Evolutionary conservation across 2,113 vertebrate genomes (phyloP).

Genomic region (Mormyrus iriodes): DNA sequence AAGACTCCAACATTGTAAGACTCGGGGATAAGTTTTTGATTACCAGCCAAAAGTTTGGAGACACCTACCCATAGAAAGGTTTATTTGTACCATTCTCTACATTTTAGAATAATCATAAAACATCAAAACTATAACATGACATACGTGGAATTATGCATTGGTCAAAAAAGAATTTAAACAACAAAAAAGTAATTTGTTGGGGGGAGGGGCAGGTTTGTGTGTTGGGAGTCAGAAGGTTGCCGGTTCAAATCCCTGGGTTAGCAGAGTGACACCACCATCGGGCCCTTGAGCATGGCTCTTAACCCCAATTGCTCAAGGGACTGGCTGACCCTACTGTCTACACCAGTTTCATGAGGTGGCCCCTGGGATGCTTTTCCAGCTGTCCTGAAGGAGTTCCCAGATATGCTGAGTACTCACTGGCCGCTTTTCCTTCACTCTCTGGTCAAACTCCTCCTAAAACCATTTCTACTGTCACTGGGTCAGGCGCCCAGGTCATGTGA

Average conservation of each 20-base stretch:
- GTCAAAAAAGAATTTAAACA: not conserved
- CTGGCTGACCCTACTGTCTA: not conserved
- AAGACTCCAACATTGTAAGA: no score
- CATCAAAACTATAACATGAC: not conserved
- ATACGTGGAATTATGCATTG: not conserved
- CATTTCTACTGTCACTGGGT: not conserved
- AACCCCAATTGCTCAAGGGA: not conserved
- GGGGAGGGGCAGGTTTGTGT: not conserved
- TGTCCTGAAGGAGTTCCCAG: not conserved
- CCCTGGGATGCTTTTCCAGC: not conserved
- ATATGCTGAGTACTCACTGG: not conserved
- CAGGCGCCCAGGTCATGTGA: not conserved
- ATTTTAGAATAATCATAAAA: no score
- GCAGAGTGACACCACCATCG: not conserved
- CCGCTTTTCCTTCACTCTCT: not conserved
- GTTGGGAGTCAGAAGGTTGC: not conserved
- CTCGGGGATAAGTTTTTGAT: no score
- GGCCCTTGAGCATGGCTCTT: not conserved
- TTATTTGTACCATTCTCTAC: not conserved
- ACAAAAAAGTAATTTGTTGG: not conserved
- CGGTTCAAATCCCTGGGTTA: not conserved
- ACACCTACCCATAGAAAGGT: not conserved
- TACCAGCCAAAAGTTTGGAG: not conserved
- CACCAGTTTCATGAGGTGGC: not conserved
- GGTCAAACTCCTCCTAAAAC: not conserved